phyloP scores from a whole-genome alignment of 2,888 invertebrate species.

The Phortica magna region DNA sequence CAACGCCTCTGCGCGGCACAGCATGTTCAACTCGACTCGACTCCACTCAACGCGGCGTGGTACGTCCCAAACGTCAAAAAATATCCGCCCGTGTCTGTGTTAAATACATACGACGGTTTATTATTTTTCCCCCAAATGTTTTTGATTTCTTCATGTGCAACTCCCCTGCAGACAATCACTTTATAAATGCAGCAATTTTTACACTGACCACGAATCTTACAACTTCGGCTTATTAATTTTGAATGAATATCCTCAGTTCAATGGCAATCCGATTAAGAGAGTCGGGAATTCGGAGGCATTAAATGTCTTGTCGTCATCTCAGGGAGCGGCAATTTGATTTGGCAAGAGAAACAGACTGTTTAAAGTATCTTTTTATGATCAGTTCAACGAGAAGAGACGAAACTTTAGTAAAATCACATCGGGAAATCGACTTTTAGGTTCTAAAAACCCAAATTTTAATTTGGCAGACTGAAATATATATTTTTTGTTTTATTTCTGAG shows the following conservation, averaged over 20 bases:
- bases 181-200: background rate
- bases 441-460: too few relatives aligned
- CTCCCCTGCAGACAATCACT: background rate
- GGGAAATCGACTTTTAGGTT: too few relatives aligned
- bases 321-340: too few relatives aligned
- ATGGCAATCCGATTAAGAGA: too few relatives aligned
- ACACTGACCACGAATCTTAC: background rate
- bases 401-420: too few relatives aligned
- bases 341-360: too few relatives aligned
- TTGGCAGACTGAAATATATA: too few relatives aligned
- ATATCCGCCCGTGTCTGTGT: conserved; percentile 73
- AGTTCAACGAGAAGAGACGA: too few relatives aligned
- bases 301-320: too few relatives aligned
- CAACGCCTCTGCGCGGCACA: conserved; percentile 57
- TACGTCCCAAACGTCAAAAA: conserved; percentile 66
- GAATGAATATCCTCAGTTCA: background rate
- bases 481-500: background rate
- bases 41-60: conserved; percentile 44
- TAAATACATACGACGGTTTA: conserved; percentile 58
- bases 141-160: background rate
- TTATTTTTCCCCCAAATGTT: conserved; percentile 37
- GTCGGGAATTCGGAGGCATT: too few relatives aligned
- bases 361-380: too few relatives aligned
- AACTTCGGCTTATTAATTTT: background rate
- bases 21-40: conserved; percentile 55